Conservation (phyloP, 1,140 invertebrate species). For the Charaxes varanes region DNA sequence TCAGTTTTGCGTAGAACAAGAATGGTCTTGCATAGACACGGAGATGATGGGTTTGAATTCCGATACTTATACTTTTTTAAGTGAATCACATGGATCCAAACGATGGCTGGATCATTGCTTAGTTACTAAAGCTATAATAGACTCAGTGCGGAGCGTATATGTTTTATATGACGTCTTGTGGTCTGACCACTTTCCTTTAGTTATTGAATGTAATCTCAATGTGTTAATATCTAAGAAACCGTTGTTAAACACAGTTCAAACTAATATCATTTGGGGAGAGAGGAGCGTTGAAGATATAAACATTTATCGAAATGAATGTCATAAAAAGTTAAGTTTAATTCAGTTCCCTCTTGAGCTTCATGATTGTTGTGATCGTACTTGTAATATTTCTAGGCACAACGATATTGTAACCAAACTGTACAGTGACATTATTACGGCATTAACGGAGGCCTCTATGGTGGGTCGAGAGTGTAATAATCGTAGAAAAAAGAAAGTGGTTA, state of each 20-base stretch:
- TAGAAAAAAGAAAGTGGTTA: too few relatives aligned
- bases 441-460: background rate
- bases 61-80: conserved; percentile 18
- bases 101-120: conserved; percentile 20
- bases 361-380: conserved; percentile 1
- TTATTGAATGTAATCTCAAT: conserved; percentile 22
- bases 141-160: conserved; percentile 1
- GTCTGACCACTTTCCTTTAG: conserved; percentile 25
- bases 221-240: too few relatives aligned
- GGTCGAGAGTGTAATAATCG: too few relatives aligned
- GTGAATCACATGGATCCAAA: conserved; percentile 17
- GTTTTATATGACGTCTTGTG: conserved; percentile 13
- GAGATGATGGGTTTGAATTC: conserved; percentile 8
- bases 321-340: conserved; percentile 6
- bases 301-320: conserved; percentile 9
- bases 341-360: conserved; percentile 9
- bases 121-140: conserved; percentile 9
- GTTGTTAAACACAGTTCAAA: too few relatives aligned
- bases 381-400: conserved; percentile 6
- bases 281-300: conserved; percentile 3
- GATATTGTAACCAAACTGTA: conserved; percentile 5
- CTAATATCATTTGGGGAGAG: too few relatives aligned
- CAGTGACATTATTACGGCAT: conserved; percentile 5
- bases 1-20: conserved; percentile 12
- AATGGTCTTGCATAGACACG: conserved; percentile 12